Percentiles rank a stretch among this genome's conserved stretches.
Conservation (phyloP, 1,140 invertebrate species). For the Ostrea edulis region DNA sequence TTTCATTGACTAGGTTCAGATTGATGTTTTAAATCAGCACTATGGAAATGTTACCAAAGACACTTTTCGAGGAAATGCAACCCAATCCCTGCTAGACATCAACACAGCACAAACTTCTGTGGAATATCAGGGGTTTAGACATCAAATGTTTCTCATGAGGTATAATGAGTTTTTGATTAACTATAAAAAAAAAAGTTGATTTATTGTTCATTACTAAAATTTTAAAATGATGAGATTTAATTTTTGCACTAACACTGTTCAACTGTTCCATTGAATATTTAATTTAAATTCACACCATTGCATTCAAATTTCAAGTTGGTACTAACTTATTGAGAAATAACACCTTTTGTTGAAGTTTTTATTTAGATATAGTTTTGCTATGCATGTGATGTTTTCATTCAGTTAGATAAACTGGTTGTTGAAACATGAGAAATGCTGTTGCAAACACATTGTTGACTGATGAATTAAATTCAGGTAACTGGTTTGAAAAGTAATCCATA, state of each 20-base stretch:
- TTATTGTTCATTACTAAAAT: not conserved
- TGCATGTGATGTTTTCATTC: not conserved
- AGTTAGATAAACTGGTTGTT: not conserved
- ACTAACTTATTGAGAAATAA: slow-evolving; percentile 13
- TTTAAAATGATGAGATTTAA: too few relatives aligned
- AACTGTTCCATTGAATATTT: too few relatives aligned
- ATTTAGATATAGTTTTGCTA: not conserved
- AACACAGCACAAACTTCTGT: slow-evolving; percentile 4
- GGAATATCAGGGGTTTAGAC: slow-evolving; percentile 9
- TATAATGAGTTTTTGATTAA: not conserved
- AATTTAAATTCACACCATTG: not conserved
- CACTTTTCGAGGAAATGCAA: slow-evolving; percentile 4
- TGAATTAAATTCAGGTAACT: not conserved
- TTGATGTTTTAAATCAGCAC: not conserved
- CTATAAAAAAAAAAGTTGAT: not conserved
- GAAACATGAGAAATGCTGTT: not conserved
- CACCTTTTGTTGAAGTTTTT: not conserved
- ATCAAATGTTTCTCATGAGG: slow-evolving; percentile 8
- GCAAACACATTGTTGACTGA: not conserved
- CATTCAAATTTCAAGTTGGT: not conserved
- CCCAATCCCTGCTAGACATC: not conserved
- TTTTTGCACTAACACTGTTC: too few relatives aligned
- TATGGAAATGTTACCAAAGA: not conserved
- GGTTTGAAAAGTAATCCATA: too few relatives aligned
- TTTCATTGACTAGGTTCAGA: not conserved